phyloP scores from a whole-genome alignment of 2,888 invertebrate genomes.

The Encarsia formosa region DNA sequence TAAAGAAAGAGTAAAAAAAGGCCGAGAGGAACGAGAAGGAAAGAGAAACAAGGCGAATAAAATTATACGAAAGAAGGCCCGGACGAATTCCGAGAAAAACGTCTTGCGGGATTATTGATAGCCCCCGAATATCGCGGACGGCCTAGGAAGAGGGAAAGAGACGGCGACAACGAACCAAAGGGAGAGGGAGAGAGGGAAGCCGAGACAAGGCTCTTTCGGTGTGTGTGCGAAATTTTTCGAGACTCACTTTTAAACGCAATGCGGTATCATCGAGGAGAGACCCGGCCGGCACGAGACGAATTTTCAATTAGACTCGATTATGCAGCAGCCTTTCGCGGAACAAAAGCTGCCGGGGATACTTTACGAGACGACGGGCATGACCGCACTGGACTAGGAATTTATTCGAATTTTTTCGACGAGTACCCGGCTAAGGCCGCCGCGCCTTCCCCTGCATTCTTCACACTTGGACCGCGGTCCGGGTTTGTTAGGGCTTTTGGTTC shows the following conservation, averaged over 20 bases:
- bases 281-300: conserved; percentile 16
- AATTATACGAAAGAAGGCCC: conserved; percentile 16
- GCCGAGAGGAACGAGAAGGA: background rate
- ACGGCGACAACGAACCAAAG: background rate
- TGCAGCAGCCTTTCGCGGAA: no score
- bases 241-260: background rate
- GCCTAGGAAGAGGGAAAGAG: conserved; percentile 6
- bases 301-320: conserved; percentile 27
- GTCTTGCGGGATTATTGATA: conserved; percentile 30
- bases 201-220: background rate
- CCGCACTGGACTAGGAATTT: no score
- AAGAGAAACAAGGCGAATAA: background rate
- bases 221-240: background rate
- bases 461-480: no score
- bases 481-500: no score
- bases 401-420: no score
- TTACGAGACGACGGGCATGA: no score
- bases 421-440: no score
- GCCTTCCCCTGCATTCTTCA: no score
- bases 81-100: conserved; percentile 27
- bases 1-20: conserved; percentile 15
- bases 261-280: background rate
- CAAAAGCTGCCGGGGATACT: no score
- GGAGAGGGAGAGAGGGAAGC: background rate
- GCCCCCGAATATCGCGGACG: conserved; percentile 21